Evolutionary conservation across 2,113 vertebrate genomes (phyloP).

Genomic region (Dicrurus megarhynchus): DNA sequence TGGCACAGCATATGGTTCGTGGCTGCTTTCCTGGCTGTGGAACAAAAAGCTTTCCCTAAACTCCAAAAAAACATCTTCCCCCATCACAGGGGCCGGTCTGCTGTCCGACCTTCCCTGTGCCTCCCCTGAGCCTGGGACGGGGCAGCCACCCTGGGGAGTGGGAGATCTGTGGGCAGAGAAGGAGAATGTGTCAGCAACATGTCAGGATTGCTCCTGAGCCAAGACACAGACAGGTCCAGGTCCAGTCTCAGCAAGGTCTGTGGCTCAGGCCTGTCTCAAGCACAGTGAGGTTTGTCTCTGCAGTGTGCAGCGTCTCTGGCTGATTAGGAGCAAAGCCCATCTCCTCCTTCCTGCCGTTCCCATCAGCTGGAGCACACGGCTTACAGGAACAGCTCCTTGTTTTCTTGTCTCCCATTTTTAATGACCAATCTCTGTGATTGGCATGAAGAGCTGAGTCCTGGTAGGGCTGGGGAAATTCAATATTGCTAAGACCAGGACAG

Average conservation of each 20-base stretch:
- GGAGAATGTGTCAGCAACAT: not conserved
- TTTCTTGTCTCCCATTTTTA: slow-evolving; percentile 2
- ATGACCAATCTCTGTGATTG: slow-evolving; percentile 31
- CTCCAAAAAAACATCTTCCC: not conserved
- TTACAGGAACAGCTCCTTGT: slow-evolving; percentile 25
- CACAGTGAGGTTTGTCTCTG: not conserved
- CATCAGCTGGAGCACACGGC: not conserved
- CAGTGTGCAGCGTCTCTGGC: not conserved
- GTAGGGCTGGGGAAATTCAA: slow-evolving; percentile 48
- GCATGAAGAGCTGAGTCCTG: slow-evolving; percentile 6
- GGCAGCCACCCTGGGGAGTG: not conserved
- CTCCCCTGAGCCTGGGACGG: not conserved
- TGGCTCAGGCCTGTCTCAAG: not conserved
- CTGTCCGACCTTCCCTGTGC: not conserved
- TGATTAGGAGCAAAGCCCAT: slow-evolving; percentile 47
- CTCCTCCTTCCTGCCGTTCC: slow-evolving; percentile 43
- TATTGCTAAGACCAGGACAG: slow-evolving; percentile 64
- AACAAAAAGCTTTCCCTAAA: not conserved
- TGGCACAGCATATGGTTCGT: rapidly evolving
- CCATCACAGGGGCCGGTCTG: not conserved
- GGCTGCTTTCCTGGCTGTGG: not conserved
- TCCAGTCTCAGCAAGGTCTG: not conserved
- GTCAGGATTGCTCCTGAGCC: not conserved
- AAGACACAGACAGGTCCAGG: not conserved
- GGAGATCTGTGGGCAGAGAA: not conserved